Evolutionary conservation across 2,888 invertebrate genomes (phyloP), one percentile per base, ranked within the genome.

Genomic region (Agrotis exclamationis): DNA sequence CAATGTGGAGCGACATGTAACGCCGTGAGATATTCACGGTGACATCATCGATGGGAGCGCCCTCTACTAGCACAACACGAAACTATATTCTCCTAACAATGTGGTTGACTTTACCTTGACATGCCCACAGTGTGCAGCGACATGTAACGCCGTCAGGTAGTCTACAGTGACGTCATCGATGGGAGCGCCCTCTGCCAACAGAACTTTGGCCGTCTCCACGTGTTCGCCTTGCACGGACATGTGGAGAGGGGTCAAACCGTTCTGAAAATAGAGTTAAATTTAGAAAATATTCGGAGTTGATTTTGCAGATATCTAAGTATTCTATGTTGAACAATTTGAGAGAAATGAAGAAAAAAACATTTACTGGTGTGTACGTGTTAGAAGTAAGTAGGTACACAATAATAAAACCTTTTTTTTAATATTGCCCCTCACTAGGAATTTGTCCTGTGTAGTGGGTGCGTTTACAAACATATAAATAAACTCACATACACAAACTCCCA

Each of bases 221-320:
- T 99, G 99, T 95, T 99, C 99, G 78, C 99, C 99, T 95, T 99
- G 99, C 64, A 99, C 99, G 74, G 99, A 99, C 99, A 99, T 99
- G 96, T 99, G 99, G 84, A 99, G 97, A 53, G 99, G 99, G n/a
- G 99, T 98, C 83, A 99, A 96, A 18, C 99, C 98, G 91, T 98
- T 98, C 97, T 98, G 92, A 0, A 58, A 3, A 93, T 59, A 33
- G 7, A 50, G 39, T 9, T 39, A 11, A 11, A 9, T 11, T 39
- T 39, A 11, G 39, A 39, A 33, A 33, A 33, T 33, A 33, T 39
- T 39, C 39, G 39, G 39, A 11, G 9, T 39, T 39, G 39, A 33
- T 39, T 39, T 39, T 39, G 39, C 11, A 39, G 39, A 1, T 9
- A 11, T 11, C 9, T 39, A 39, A 39, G 33, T 33, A 33, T 33